A percentile compares a stretch with the other conserved stretches of the same genome.
Evolutionary conservation across 1,140 invertebrate genomes (phyloP).

Genomic region (Listronotus oregonensis): DNA sequence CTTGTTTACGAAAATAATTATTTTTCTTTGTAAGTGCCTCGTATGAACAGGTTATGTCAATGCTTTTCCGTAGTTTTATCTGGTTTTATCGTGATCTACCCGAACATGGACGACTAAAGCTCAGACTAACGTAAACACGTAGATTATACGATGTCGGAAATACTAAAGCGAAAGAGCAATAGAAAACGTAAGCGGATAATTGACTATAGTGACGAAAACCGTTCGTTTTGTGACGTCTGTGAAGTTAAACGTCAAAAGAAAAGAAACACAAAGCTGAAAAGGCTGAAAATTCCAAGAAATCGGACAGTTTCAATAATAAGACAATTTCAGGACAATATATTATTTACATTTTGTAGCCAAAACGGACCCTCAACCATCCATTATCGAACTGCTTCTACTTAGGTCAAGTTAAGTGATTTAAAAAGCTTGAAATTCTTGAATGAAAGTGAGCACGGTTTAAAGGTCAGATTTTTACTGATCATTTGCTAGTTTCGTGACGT

Average conservation of each 20-base stretch:
- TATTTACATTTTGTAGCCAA: too few species aligned
- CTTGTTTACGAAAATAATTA: too few species aligned
- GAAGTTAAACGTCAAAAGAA: neutral
- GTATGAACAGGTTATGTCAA: too few species aligned
- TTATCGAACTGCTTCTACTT: neutral
- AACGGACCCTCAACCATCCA: too few species aligned
- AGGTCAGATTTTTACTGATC: slow-evolving; percentile 23
- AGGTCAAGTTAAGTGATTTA: neutral
- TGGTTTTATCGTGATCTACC: too few species aligned
- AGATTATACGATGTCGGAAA: too few species aligned
- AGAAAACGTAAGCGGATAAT: too few species aligned
- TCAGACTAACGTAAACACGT: too few species aligned
- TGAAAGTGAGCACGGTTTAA: slow-evolving; percentile 12
- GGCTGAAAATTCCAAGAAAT: neutral
- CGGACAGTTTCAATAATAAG: neutral
- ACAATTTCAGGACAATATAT: neutral
- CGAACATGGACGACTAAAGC: too few species aligned
- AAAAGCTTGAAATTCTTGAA: slow-evolving; percentile 6
- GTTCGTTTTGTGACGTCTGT: neutral
- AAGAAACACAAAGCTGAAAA: neutral
- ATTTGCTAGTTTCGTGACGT: slow-evolving; percentile 14
- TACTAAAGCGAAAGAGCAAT: too few species aligned
- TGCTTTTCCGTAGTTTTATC: too few species aligned
- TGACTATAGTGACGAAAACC: neutral
- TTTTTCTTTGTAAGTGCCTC: too few species aligned